Evolutionary conservation across 2,888 invertebrate genomes (phyloP).

Genomic region (Pachymerium ferrugineum): DNA sequence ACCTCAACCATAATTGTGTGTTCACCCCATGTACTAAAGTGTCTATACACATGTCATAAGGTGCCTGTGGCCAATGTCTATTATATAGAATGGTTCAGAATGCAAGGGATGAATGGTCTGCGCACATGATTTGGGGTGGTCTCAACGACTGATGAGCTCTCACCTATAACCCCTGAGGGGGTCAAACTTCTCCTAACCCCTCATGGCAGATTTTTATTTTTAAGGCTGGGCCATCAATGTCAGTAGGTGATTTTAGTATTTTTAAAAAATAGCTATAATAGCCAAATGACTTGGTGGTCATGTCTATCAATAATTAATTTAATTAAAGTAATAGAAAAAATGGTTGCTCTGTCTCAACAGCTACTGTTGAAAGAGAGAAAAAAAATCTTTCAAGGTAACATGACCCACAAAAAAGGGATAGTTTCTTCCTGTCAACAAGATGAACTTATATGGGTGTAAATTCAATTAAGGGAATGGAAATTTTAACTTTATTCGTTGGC

Average conservation of each 20-base stretch:
- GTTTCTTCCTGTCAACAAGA: too few relatives aligned
- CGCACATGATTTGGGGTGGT: slow-evolving; percentile 20
- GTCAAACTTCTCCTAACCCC: slow-evolving; percentile 17
- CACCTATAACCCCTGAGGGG: slow-evolving; percentile 22
- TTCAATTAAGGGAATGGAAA: too few relatives aligned
- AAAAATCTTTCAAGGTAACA: too few relatives aligned
- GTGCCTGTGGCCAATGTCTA: slow-evolving; percentile 7
- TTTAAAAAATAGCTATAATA: slow-evolving; percentile 21
- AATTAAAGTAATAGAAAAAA: too few relatives aligned
- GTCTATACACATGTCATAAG: slow-evolving; percentile 20
- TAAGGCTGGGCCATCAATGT: slow-evolving; percentile 27
- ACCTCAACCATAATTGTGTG: not conserved
- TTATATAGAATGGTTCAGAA: not conserved
- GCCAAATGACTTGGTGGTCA: slow-evolving; percentile 21
- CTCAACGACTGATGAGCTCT: slow-evolving; percentile 17
- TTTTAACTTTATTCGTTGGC: too few relatives aligned
- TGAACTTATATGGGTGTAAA: too few relatives aligned
- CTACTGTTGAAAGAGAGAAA: too few relatives aligned
- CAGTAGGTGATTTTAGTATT: not conserved
- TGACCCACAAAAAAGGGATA: too few relatives aligned
- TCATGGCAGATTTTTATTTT: slow-evolving; percentile 19
- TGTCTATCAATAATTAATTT: not conserved
- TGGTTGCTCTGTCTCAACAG: too few relatives aligned
- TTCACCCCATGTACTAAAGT: not conserved
- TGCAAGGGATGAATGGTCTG: not conserved